Base-by-base conservation (phyloP, 2,888 invertebrate species). In the Rambutsinella grinnellia region DNA sequence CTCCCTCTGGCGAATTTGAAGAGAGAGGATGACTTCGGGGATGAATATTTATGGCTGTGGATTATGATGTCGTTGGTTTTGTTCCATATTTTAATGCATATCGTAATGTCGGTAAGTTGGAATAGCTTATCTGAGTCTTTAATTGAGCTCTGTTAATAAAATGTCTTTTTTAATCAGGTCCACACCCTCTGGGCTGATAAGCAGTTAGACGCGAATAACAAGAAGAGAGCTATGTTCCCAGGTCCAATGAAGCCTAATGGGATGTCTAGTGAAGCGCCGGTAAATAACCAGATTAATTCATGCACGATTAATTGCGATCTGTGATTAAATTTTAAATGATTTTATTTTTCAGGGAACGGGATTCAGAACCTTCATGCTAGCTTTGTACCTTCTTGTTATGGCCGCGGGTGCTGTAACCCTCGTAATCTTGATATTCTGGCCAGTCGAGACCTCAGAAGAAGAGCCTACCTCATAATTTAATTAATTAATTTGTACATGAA, bases 41-140 rank as follows among this genome's bases (percentile, higher is more conserved):
- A 96, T 0, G 89, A 91, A 67, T 95, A 94, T 93, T 24, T 51
- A 13, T 91, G 93, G 85, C 93, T 94, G 81, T 97, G 93, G 91
- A 92, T 97, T 76, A 87, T 98, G 81, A 94, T 94, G 2, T 94
- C 92, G 6, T 97, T 93, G 87, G 95, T 97, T 15, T 92, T 92
- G 2, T 94, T 97, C 88, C 95, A 98, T 86, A 93, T 97, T 57
- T 86, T 94, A 71, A 91, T 94, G 86, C 97, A 98, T 87, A 87
- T 97, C 51, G 89, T 96, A 69, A 90, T 94, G 78, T 94, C 95
- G 86, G 95, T 95, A 89, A 92, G 91, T 88, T 21, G n/a, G 10
- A n/a, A n/a, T n/a, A n/a, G 5, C n/a, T 8, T 44, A 15, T 13
- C 10, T 44, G 46, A 15, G 46, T 15, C 15, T 46, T 13, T 46